phyloP scores from a whole-genome alignment of 2,113 vertebrate genomes.

The Rhadina sibilatrix region DNA sequence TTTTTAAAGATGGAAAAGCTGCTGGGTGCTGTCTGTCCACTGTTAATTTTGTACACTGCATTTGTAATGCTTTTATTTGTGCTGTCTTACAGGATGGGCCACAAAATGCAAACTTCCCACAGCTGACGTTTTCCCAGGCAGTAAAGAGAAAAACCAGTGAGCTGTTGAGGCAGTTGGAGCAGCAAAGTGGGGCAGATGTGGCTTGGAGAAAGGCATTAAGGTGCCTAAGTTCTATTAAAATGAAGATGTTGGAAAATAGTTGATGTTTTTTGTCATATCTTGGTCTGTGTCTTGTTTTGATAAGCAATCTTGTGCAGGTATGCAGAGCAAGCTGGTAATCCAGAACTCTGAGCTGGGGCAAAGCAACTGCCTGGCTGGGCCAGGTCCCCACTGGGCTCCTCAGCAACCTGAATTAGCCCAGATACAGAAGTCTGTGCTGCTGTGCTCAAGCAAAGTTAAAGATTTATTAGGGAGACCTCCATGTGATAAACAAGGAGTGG shows the following conservation, averaged over 20 bases:
- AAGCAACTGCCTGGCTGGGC: not conserved
- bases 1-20: not conserved
- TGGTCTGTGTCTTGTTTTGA: not conserved
- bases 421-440: not conserved
- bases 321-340: not conserved
- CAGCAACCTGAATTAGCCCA: not conserved
- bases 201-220: not conserved
- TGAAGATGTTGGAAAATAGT: not conserved
- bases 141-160: not conserved
- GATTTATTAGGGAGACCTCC: not conserved
- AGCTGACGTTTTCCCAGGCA: not conserved
- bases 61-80: not conserved
- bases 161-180: not conserved
- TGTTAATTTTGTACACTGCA: not conserved
- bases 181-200: not conserved
- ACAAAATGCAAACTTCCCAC: not conserved
- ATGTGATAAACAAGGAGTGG: not conserved
- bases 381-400: not conserved
- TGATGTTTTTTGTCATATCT: not conserved
- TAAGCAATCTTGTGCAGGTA: not conserved
- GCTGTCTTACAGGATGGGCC: not conserved
- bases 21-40: not conserved
- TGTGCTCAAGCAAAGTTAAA: not conserved
- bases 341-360: not conserved
- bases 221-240: not conserved